Conservation (phyloP, 1,140 invertebrate species). For the Micrasema minimum region DNA sequence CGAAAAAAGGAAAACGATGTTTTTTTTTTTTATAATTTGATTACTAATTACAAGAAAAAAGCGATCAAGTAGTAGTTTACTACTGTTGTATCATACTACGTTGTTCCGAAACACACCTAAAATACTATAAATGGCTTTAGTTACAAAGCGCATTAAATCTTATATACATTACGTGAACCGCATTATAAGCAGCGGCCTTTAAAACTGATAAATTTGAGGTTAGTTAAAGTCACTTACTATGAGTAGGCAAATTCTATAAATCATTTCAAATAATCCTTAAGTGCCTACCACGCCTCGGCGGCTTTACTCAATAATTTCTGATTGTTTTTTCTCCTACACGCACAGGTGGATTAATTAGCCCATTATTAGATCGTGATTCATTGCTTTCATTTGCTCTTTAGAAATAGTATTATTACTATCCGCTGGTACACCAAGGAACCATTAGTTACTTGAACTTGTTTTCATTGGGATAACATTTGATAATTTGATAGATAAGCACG, state of each 20-base stretch:
- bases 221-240: no score
- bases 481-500: conserved; percentile 37
- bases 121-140: no score
- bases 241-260: conserved; percentile 19
- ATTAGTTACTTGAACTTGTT: conserved; percentile 29
- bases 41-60: no score
- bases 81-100: no score
- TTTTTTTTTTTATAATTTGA: no score
- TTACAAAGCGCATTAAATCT: no score
- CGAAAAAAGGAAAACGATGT: no score
- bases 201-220: no score
- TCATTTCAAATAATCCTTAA: background rate
- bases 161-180: no score
- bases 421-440: conserved; percentile 28
- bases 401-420: conserved; percentile 29
- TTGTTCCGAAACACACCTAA: no score
- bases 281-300: conserved; percentile 16
- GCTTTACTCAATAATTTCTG: conserved; percentile 35
- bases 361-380: conserved; percentile 51
- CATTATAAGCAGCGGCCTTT: no score
- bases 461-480: conserved; percentile 25
- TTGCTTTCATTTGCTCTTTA: conserved; percentile 36
- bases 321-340: conserved; percentile 20
- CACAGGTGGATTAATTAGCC: conserved; percentile 47
- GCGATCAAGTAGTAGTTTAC: no score